Conservation (phyloP, 2,888 invertebrate genomes). For the Hoplodrina blanda region DNA sequence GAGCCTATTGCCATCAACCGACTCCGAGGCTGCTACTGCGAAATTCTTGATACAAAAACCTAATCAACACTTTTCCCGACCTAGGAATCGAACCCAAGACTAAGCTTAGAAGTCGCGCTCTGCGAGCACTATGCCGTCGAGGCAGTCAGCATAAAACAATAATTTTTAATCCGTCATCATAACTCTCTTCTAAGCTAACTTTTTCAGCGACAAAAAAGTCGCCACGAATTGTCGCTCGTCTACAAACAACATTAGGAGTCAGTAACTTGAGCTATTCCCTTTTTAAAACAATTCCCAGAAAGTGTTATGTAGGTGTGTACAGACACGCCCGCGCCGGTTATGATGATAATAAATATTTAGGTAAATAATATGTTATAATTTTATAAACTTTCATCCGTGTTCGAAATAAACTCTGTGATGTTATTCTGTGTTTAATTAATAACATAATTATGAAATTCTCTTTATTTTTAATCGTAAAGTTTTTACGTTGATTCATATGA, state of each 20-base stretch:
- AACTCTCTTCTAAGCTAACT: too few species aligned
- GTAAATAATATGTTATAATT: neutral
- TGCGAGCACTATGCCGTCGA: too few species aligned
- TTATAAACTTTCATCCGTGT: neutral
- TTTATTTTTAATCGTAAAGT: neutral
- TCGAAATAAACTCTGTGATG: neutral
- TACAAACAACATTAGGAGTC: conserved; percentile 7
- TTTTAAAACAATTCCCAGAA: neutral
- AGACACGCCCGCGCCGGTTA: neutral
- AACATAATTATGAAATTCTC: neutral
- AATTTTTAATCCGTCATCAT: too few species aligned
- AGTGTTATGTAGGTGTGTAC: neutral
- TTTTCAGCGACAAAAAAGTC: neutral
- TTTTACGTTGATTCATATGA: neutral
- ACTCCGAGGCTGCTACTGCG: too few species aligned
- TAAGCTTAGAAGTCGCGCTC: too few species aligned
- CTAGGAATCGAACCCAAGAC: too few species aligned
- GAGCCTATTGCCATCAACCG: too few species aligned
- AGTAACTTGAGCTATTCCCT: neutral
- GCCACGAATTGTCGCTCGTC: neutral
- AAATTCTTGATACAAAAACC: too few species aligned
- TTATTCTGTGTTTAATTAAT: neutral
- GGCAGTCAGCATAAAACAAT: too few species aligned
- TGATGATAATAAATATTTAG: neutral
- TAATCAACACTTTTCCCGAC: too few species aligned